Percentiles rank a stretch among this genome's conserved stretches.
Evolutionary conservation across 2,113 vertebrate species (phyloP).

Genomic region (Odocoileus virginianus): DNA sequence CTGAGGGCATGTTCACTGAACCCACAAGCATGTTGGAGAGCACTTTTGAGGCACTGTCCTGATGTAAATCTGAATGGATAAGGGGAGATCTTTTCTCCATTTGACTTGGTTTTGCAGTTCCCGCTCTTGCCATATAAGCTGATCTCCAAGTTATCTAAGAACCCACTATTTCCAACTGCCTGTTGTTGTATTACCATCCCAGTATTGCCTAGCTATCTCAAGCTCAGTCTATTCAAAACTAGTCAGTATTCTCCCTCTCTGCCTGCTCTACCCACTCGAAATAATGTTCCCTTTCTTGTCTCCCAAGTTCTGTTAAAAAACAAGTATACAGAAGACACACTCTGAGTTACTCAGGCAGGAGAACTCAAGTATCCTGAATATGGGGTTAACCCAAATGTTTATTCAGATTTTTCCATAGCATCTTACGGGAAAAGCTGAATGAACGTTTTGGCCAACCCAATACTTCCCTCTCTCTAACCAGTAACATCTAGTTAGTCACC

Average conservation of each 20-base stretch:
- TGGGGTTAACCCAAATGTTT: background rate
- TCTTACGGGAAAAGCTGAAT: accelerated
- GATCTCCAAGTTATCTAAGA: background rate
- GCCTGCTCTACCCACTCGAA: background rate
- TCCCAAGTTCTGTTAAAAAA: background rate
- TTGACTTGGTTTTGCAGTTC: background rate
- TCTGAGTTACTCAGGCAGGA: background rate
- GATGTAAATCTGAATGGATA: background rate
- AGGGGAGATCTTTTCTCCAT: background rate
- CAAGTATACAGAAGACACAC: background rate
- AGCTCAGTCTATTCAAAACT: background rate
- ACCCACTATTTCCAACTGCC: background rate
- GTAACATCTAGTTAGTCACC: background rate
- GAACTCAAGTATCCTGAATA: background rate
- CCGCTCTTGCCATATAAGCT: background rate
- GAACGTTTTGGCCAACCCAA: background rate
- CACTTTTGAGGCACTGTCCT: background rate
- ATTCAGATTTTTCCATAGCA: background rate
- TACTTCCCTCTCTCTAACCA: background rate
- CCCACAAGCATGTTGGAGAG: background rate
- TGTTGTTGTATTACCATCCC: background rate
- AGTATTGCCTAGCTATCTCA: background rate
- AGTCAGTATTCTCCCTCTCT: background rate
- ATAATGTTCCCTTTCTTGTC: background rate
- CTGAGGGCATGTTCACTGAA: background rate